Base-by-base conservation (phyloP, 1,140 invertebrate genomes). In the Rhagoletis pomonella region DNA sequence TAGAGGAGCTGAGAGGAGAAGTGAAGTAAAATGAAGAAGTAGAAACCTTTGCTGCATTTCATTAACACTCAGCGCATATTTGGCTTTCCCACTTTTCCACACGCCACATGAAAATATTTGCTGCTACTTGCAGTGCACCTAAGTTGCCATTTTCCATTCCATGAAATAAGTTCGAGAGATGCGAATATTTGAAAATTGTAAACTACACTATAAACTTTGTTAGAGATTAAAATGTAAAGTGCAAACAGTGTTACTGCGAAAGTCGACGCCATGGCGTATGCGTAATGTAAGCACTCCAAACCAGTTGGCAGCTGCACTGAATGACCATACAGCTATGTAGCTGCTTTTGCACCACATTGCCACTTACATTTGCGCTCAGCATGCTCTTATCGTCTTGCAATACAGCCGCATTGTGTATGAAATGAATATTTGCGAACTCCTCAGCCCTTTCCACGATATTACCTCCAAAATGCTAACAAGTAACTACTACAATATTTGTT, bases 171-270 rank as follows among this genome's bases (percentile, higher is more conserved):
- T 73, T 0, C 39, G 67, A 14, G 39, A 42, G 6, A 1, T n/a
- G 67, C 42, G 73, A 81, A 81, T 29, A 81, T 81, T 81, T 81
- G 44, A 81, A 81, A 81, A 81, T 81, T 58, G 73, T 58, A 81
- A 81, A 81, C 73, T 81, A 58, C 19, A 81, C 73, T 29, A n/a
- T 2, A 81, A 81, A 81, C 73, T 81, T 81, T 81, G 73, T 58
- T 58, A 19, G 47, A 17, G 73, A 81, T 81, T 81, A 81, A 29
- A 29, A 29, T 29, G 29, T 29, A 29, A 81, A 81, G 73, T 81
- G 73, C 73, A 81, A 81, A 81, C 19, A 55, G 17, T 81, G 73
- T 17, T n/a, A 44, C 47, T 17, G 47, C 50, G 69, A 39, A 17
- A 6, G 29, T 5, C 42, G 14, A 17, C 67, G 1, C 47, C 73